Evolutionary conservation across 2,888 invertebrate genomes (phyloP), one percentile per base, ranked within the genome.

Genomic region (Teinopalpus imperialis): DNA sequence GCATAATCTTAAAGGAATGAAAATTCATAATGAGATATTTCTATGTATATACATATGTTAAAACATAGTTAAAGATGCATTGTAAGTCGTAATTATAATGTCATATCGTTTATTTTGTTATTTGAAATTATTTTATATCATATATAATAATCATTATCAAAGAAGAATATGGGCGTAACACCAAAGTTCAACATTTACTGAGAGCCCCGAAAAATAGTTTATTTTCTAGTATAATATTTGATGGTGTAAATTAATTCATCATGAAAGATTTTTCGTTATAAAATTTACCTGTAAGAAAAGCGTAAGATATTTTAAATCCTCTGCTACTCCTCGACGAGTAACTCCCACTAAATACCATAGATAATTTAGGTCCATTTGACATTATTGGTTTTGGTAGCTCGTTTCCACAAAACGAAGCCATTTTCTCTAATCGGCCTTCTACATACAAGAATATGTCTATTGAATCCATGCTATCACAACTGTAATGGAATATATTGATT

Each of bases 351-450:
- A 98, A 98, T 78, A 96, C 95, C 27, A 98, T 82, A 56, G 94
- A 93, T 71, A 98, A 87, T 65, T 94, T 91, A 46, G 95, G 95
- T 54, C 96, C 96, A 73, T 94, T 96, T 54, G 98, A 98, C 98
- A 98, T 98, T 65, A 98, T 91, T 59, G 96, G 95, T 63, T 94
- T 94, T 4, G 98, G 97, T 59, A 93, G 79, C 50, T 93, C 92
- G 51, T 90, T 91, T 6, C 97, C 97, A 76, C 98, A 98, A 72
- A 95, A 96, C 35, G 94, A 94, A 69, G 96, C 96, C 68, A 97
- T 94, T 74, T 95, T 93, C 72, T 96, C 96, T 78, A 94, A 93
- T 62, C 95, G 91, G 1, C 95, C 95, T 51, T 95, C 94, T 57
- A 95, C 94, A 65, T 94, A 93, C 35, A 97, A 94, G 81, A 94